Evolutionary conservation across 2,113 vertebrate species (phyloP).

Genomic region (Rhinopithecus roxellana): DNA sequence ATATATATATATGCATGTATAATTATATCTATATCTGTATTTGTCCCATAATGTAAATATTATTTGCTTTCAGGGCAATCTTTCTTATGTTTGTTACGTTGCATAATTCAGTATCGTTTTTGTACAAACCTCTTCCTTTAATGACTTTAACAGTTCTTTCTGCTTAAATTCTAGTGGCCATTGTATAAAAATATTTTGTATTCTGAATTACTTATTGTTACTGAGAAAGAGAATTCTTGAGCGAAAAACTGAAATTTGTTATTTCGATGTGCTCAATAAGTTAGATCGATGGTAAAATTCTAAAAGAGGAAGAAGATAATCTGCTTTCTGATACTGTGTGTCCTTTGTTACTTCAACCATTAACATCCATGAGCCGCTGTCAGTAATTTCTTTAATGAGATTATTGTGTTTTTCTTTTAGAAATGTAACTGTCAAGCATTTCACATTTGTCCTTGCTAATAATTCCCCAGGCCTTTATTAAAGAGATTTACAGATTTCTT

Average conservation of each 20-base stretch:
- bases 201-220: slow-evolving; percentile 75
- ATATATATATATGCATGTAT: slow-evolving; percentile 52
- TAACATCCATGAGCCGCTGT: slow-evolving; percentile 92
- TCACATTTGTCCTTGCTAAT: slow-evolving; percentile 90
- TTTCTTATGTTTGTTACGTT: slow-evolving; percentile 60
- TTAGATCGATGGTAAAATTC: slow-evolving; percentile 84
- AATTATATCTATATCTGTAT: slow-evolving; percentile 46
- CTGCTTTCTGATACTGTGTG: slow-evolving; percentile 89
- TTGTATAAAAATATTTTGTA: slow-evolving; percentile 74
- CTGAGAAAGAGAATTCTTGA: slow-evolving; percentile 77
- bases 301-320: slow-evolving; percentile 86
- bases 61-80: slow-evolving; percentile 50
- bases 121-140: slow-evolving; percentile 61
- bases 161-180: slow-evolving; percentile 77
- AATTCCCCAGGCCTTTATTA: slow-evolving; percentile 90
- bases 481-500: slow-evolving; percentile 89
- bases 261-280: slow-evolving; percentile 81
- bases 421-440: slow-evolving; percentile 87
- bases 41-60: slow-evolving; percentile 55
- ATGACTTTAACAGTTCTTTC: slow-evolving; percentile 62
- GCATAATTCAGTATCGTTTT: slow-evolving; percentile 15
- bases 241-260: slow-evolving; percentile 79
- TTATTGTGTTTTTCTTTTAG: slow-evolving; percentile 90
- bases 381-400: slow-evolving; percentile 97
- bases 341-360: slow-evolving; percentile 92